Base-by-base conservation (phyloP, 2,113 vertebrate genomes). In the Chaenogobius annularis region DNA sequence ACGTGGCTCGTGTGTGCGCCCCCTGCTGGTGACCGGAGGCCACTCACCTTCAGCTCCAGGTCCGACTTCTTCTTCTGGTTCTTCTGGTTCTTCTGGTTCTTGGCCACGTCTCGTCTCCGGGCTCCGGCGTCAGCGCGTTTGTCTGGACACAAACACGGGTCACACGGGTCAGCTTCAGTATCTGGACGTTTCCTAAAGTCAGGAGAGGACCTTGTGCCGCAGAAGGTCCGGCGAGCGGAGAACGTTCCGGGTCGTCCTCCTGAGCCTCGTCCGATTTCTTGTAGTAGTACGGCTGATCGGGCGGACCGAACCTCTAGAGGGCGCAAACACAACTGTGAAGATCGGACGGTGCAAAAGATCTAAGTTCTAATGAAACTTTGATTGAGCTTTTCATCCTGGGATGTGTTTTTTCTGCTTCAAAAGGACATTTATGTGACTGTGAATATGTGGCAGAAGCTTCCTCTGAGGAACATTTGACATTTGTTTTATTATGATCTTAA, bases 261-360 rank as follows among this genome's bases (percentile, higher is more conserved):
- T 92, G 92, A 47, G 46, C 73, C 11, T 92, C 91, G 62, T 94
- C 93, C 67, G 81, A 84, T 74, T 94, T 94, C 84, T 94, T 94
- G 47, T 93, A 93, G 73, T 92, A 94, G 69, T 94, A 94, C 1
- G 90, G 77, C 65, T 92, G 76, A 78, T 93, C 83, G 46, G 89
- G 74, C 5, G 93, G 94, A 0, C 93, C 94, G 72, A 94, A 94
- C 72, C 92, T 81, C 94, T 94, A 47, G 68, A 86, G 12, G 56
- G 3, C 5, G 46, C 40, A 37, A n/a, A 67, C 50, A 61, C 22
- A 69, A 35, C 3, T 35, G 35, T 35, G n/a, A n/a, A n/a, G n/a
- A n/a, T n/a, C n/a, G n/a, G n/a, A n/a, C n/a, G n/a, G n/a, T n/a
- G n/a, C n/a, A n/a, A n/a, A n/a, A n/a, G n/a, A n/a, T n/a, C n/a